Base-by-base conservation (phyloP, 2,113 vertebrate genomes). In the Numida meleagris region DNA sequence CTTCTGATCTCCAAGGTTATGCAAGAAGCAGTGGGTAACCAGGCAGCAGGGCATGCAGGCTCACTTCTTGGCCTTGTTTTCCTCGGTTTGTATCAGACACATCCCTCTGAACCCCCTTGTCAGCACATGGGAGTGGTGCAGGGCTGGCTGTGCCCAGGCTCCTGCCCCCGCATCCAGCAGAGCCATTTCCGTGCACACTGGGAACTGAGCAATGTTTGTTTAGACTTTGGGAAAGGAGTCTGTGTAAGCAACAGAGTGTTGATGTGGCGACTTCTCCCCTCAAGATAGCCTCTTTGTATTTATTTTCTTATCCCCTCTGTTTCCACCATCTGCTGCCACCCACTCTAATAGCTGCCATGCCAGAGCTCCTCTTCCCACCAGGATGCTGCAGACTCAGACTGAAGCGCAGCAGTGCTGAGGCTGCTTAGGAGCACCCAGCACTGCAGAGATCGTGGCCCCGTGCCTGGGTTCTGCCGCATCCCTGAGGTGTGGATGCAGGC, bases 311-410 rank as follows among this genome's bases (percentile, higher is more conserved):
- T 96, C 90, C 94, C 91, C 88, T 94, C 94, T 96, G 93, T 80
- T 93, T 89, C 88, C 73, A 86, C 97, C 96, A 96, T 97, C 96
- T 97, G 96, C 93, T 96, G 83, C 93, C 88, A 92, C 95, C 97
- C 95, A 96, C 94, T 97, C 90, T 74, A 77, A 89, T 71, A 82
- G 88, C 75, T 93, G 65, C 86, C 66, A 89, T 82, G 92, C 96
- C 96, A 97, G 91, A 94, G 91, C 95, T 91, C 65, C 76, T 88
- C 90, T 91, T 82, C 62, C 88, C 76, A 82, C 59, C 63, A 67
- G 88, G 94, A 88, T 94, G 86, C 88, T 53, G 71, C 83, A 81
- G 74, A 29, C 76, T 79, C 1, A 23, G 24, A 50, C 57, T 67
- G 61, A 66, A 59, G 79, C 33, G 7, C 53, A 43, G 36, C 72